Base-by-base conservation (phyloP, 2,888 invertebrate genomes). In the Vandiemenella viatica region DNA sequence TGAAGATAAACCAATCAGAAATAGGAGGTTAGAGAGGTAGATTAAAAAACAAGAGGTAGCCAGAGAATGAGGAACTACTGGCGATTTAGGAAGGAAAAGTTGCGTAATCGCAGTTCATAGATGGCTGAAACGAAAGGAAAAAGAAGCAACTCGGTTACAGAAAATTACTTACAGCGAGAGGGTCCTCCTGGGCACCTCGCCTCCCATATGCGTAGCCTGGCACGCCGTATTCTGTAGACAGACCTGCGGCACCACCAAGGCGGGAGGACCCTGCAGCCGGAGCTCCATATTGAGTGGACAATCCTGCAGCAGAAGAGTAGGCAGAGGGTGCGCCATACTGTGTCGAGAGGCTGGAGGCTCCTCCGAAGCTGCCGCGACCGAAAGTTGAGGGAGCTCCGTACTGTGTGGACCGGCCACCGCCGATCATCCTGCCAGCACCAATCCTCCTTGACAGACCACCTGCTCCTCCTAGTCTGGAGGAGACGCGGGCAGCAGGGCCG, bases 141-240 rank as follows among this genome's bases (percentile, higher is more conserved):
- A n/a, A n/a, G n/a, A n/a, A 38, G 38, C n/a, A 38, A 7, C 10
- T 20, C 18, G 13, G 40, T 7, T 21, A 17, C 10, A 3, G 17
- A 13, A 19, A 20, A 16, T 8, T 37, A 46, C 46, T 20, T 37
- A 46, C 46, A 10, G 46, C 46, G 13, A 46, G 46, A 32, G 26
- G 32, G 15, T 46, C 46, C 15, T 46, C 32, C 5, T 18, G 16
- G 18, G 19, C 20, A 17, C 19, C 8, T 19, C 37, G 18, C n/a
- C 46, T 23, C 17, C n/a, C 41, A n/a, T 42, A 20, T 22, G 15
- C 42, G 17, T 20, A 18, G 15, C 19, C 19, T 4, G 48, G 51
- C 5, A 41, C 48, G 20, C 59, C 58, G 52, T 64, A 64, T 13
- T 17, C 43, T 16, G 37, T 15, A 15, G 26, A n/a, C n/a, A n/a